Base-by-base conservation (phyloP, 2,888 invertebrate genomes). In the Saturnia pavonia region DNA sequence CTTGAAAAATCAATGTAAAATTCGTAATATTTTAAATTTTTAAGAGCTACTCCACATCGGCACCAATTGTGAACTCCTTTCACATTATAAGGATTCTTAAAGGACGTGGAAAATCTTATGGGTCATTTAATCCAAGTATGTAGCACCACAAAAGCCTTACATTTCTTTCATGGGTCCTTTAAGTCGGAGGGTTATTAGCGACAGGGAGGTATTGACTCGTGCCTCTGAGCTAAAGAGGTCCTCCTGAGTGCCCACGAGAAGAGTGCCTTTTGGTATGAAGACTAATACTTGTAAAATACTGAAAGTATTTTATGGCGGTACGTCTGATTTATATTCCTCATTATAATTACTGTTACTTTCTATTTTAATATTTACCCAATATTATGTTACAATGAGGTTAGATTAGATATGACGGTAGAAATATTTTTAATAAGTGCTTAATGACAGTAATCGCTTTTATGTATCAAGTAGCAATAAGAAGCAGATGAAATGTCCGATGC, bases 251-350 rank as follows among this genome's bases (percentile, higher is more conserved):
- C 65, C 70, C 60, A 69, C 70, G 67, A 69, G 54, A 72, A 69
- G 70, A 72, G 72, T 72, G 69, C 67, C 65, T 71, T 71, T 57
- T 66, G 67, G 68, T 63, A 67, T 72, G 67, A 60, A n/a, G 19
- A 11, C 40, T 7, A 19, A 65, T n/a, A n/a, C n/a, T 40, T 65
- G 65, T 40, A 40, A 40, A 40, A 65, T 65, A 65, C 65, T 40
- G 40, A 9, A 16, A 4, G 8, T 40, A 40, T 40, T 34, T 34
- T 25, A 34, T 63, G 34, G 19, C 63, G 34, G 0, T 63, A 34
- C 7, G 2, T 14, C 16, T 63, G 7, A 34, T 63, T 63, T 40
- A 34, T 40, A 0, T n/a, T 65, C 4, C 9, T 11, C 19, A 19
- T 34, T 63, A 63, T 40, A 22, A 27, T 63, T 16, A 34, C 16